Evolutionary conservation across 2,113 vertebrate genomes (phyloP).

Genomic region (Entelurus aequoreus): DNA sequence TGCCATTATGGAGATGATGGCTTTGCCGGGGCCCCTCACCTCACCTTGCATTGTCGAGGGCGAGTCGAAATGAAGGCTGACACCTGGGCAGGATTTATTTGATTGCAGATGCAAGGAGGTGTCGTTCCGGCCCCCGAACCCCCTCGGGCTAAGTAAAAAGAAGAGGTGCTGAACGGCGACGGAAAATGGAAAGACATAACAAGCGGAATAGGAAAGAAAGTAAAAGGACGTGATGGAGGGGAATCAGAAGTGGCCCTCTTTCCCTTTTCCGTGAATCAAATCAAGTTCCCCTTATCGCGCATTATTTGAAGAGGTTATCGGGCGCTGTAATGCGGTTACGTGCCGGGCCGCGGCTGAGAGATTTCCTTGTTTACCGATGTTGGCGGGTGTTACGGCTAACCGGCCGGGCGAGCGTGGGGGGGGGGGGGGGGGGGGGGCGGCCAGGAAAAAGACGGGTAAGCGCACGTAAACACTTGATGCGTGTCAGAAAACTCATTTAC

Average conservation of each 20-base stretch:
- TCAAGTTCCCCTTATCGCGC: constrained; percentile 97
- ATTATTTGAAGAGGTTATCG: constrained; percentile 98
- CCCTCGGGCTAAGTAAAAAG: constrained; percentile 47
- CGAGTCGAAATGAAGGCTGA: constrained; percentile 67
- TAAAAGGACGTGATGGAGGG: constrained; percentile 48
- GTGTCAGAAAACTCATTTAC: constrained; percentile 88
- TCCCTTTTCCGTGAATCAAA: constrained; percentile 81
- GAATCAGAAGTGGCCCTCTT: constrained; percentile 52
- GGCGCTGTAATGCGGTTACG: constrained; percentile 93
- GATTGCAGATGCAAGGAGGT: constrained; percentile 66
- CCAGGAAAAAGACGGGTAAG: constrained; percentile 35
- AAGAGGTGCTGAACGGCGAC: constrained; percentile 22
- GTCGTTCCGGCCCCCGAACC: constrained; percentile 49
- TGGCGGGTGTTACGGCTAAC: constrained; percentile 83
- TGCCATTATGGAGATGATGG: constrained; percentile 76
- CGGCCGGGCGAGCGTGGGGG: constrained; percentile 6
- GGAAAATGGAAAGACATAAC: constrained; percentile 2
- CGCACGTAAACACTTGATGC: constrained; percentile 85
- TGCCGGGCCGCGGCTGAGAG: constrained; percentile 81
- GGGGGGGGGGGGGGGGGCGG: no score
- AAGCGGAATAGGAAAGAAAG: constrained; percentile 26
- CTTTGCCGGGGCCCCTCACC: constrained; percentile 55
- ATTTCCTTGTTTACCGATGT: constrained; percentile 95
- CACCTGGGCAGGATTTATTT: constrained; percentile 71
- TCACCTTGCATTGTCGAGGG: constrained; percentile 57